Evolutionary conservation across 2,113 vertebrate genomes (phyloP).

Genomic region (Butorides virescens): DNA sequence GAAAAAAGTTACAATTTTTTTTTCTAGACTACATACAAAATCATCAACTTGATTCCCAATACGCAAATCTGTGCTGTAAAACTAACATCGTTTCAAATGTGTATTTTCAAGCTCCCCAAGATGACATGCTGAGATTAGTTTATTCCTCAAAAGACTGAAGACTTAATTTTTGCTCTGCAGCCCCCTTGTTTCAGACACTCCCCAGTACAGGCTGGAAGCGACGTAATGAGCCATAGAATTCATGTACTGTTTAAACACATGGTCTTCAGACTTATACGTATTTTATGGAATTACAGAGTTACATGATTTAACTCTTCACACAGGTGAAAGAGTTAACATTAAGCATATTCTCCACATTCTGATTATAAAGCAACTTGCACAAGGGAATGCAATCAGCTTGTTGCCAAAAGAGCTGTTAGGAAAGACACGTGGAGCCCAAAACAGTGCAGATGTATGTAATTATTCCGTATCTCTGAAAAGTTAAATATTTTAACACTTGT

Average conservation of each 20-base stretch:
- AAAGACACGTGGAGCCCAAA: not conserved
- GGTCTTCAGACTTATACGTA: fast-evolving
- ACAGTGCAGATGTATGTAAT: not conserved
- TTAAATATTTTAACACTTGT: not conserved
- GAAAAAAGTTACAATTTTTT: not conserved
- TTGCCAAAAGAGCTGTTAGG: not conserved
- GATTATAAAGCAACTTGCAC: not conserved
- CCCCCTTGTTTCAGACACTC: not conserved
- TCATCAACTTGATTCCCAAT: not conserved
- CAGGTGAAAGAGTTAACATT: not conserved
- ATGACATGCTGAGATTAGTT: not conserved
- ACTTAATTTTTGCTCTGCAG: not conserved
- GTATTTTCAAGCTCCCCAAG: not conserved
- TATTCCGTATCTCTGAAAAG: not conserved
- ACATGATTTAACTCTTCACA: not conserved
- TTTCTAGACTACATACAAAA: not conserved
- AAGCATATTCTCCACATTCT: not conserved
- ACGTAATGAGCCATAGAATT: not conserved
- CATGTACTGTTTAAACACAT: not conserved
- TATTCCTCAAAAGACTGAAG: not conserved
- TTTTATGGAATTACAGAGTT: not conserved
- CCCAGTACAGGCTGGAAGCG: not conserved
- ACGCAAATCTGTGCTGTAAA: fast-evolving
- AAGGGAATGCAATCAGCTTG: not conserved
- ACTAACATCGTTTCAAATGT: not conserved